Evolutionary conservation across 1,140 invertebrate species (phyloP).

Genomic region (Meloidogyne floridensis): DNA sequence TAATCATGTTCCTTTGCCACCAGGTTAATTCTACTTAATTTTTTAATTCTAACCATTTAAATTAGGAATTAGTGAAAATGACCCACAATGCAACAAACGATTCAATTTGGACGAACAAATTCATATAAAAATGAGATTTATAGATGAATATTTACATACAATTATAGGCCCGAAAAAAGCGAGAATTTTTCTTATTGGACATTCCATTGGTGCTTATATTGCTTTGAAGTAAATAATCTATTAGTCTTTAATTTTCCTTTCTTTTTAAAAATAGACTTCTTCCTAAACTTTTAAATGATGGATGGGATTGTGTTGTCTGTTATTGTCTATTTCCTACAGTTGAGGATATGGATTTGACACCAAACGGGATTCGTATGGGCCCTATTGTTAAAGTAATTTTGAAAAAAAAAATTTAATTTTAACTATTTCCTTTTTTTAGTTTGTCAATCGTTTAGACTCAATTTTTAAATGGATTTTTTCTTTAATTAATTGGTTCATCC

Average conservation of each 20-base stretch:
- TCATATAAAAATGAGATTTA: slow-evolving; percentile 12
- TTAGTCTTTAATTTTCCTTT: too few relatives aligned
- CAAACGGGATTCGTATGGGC: background rate
- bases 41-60: too few relatives aligned
- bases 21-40: background rate
- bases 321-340: slow-evolving; percentile 10
- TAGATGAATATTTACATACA: background rate
- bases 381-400: slow-evolving; percentile 10
- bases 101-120: slow-evolving; percentile 1
- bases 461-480: background rate
- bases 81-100: background rate
- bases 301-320: slow-evolving; percentile 13
- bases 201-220: slow-evolving; percentile 21
- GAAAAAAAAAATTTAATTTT: background rate
- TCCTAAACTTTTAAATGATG: background rate
- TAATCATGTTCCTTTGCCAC: slow-evolving; percentile 5
- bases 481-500: background rate
- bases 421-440: background rate
- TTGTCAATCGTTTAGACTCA: background rate
- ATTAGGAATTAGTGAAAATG: background rate
- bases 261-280: slow-evolving; percentile 4
- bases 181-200: slow-evolving; percentile 1
- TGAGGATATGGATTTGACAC: slow-evolving; percentile 17
- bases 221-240: slow-evolving; percentile 17
- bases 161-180: background rate